phyloP scores from a whole-genome alignment of 2,888 invertebrate species.

The Drosophila pseudotakahashii region DNA sequence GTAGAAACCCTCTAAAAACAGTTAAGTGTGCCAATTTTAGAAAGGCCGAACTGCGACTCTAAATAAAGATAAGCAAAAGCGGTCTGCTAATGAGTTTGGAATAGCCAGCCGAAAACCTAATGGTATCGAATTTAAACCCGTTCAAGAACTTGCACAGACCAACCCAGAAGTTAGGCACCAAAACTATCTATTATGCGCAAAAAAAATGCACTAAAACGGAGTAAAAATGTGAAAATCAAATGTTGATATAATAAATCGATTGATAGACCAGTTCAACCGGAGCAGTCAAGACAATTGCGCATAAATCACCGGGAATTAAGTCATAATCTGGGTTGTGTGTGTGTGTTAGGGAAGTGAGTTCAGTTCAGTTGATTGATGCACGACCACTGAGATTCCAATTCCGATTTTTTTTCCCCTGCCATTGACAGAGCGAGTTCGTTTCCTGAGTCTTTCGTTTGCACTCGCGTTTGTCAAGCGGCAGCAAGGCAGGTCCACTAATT shows the following conservation, averaged over 20 bases:
- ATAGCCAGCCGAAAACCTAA: conserved; percentile 24
- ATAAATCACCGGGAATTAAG: conserved; percentile 57
- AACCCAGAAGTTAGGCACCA: conserved; percentile 33
- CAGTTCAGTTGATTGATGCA: conserved; percentile 55
- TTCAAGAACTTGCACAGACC: conserved; percentile 27
- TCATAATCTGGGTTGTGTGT: conserved; percentile 40
- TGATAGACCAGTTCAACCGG: conserved; percentile 22
- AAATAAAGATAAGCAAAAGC: conserved; percentile 24
- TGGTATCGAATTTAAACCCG: conserved; percentile 37
- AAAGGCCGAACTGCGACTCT: conserved; percentile 26
- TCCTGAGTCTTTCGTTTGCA: conserved; percentile 72
- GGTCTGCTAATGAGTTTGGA: conserved; percentile 35
- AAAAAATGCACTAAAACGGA: conserved; percentile 8
- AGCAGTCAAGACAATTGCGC: conserved; percentile 22
- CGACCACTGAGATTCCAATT: conserved; percentile 44
- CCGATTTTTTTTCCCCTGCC: conserved; percentile 25
- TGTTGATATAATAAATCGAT: conserved; percentile 40
- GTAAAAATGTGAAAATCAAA: conserved; percentile 24
- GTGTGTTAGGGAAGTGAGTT: conserved; percentile 52
- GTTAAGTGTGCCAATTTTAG: conserved; percentile 38
- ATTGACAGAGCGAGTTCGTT: conserved; percentile 58
- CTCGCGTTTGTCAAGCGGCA: conserved; percentile 46
- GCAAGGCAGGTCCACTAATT: conserved; percentile 49
- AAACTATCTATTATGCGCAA: conserved; percentile 18
- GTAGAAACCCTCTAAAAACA: not conserved